Percentiles rank a stretch among this genome's conserved stretches.
phyloP scores from a whole-genome alignment of 2,113 vertebrate genomes.

The Myotis yumanensis region DNA sequence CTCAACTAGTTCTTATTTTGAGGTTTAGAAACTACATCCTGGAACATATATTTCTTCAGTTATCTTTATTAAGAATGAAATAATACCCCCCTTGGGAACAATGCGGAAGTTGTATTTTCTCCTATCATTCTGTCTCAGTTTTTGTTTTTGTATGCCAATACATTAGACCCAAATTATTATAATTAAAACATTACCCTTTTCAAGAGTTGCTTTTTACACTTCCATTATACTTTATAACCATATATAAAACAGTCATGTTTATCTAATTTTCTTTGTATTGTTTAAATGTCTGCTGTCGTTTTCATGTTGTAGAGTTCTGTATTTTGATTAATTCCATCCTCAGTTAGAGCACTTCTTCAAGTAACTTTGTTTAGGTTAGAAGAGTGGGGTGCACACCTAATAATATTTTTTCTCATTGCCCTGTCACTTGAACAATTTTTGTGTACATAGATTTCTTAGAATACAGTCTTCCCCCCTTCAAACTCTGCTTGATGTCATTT shows the following conservation, averaged over 20 bases:
- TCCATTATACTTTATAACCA: background rate
- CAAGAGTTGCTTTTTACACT: background rate
- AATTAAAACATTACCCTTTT: background rate
- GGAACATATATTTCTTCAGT: background rate
- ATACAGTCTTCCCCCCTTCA: background rate
- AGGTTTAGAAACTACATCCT: conserved; percentile 25
- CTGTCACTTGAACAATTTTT: background rate
- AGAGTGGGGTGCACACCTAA: background rate
- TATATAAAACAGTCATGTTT: background rate
- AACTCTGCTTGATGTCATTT: background rate
- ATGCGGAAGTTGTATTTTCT: background rate
- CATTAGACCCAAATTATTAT: conserved; percentile 5
- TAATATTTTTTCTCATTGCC: background rate
- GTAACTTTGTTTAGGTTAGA: background rate
- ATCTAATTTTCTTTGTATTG: background rate
- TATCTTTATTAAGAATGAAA: conserved; percentile 59
- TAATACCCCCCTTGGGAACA: conserved; percentile 8
- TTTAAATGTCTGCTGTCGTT: background rate
- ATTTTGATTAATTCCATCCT: background rate
- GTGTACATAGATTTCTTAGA: background rate
- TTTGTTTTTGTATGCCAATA: background rate
- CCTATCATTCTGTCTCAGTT: background rate
- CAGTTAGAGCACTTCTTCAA: background rate
- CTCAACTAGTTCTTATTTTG: conserved; percentile 50
- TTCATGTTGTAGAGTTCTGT: background rate